Conservation (phyloP, 1,140 invertebrate species). For the Trichomalopsis sarcophagae region DNA sequence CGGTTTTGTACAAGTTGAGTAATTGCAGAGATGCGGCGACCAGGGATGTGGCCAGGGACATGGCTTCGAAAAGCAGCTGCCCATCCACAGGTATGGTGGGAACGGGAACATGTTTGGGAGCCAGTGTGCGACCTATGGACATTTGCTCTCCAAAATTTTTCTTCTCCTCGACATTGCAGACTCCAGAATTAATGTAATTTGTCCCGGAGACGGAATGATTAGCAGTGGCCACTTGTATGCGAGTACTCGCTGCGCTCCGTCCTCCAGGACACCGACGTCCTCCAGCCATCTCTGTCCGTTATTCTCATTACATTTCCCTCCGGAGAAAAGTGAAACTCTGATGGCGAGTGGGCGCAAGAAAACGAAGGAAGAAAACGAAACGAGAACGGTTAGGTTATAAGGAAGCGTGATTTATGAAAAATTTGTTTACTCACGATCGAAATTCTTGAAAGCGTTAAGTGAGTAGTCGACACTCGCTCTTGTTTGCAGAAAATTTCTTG, state of each 20-base stretch:
- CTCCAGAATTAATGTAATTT: conserved; percentile 54
- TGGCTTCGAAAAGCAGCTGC: conserved; percentile 89
- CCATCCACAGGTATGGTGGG: conserved; percentile 89
- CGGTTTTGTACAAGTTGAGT: conserved; percentile 94
- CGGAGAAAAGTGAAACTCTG: too few relatives aligned
- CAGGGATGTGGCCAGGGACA: conserved; percentile 88
- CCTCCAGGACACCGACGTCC: conserved; percentile 67
- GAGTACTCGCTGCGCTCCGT: conserved; percentile 53
- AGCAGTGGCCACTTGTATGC: conserved; percentile 56
- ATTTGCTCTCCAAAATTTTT: conserved; percentile 63
- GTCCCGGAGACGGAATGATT: conserved; percentile 49
- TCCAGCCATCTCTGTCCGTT: conserved; percentile 62
- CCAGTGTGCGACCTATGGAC: conserved; percentile 57
- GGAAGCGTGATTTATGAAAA: too few relatives aligned
- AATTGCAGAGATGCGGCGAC: conserved; percentile 88
- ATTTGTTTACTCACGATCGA: too few relatives aligned
- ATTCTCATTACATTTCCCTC: conserved; percentile 47
- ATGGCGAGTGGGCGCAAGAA: too few relatives aligned
- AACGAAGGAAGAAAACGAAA: too few relatives aligned
- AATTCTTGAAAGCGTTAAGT: too few relatives aligned
- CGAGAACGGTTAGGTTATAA: too few relatives aligned
- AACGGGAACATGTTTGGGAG: conserved; percentile 89
- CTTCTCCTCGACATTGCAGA: conserved; percentile 59
- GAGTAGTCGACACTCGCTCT: too few relatives aligned
- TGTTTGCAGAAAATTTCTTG: too few relatives aligned